Evolutionary conservation across 2,888 invertebrate species (phyloP).

Genomic region (Macropis europaea): DNA sequence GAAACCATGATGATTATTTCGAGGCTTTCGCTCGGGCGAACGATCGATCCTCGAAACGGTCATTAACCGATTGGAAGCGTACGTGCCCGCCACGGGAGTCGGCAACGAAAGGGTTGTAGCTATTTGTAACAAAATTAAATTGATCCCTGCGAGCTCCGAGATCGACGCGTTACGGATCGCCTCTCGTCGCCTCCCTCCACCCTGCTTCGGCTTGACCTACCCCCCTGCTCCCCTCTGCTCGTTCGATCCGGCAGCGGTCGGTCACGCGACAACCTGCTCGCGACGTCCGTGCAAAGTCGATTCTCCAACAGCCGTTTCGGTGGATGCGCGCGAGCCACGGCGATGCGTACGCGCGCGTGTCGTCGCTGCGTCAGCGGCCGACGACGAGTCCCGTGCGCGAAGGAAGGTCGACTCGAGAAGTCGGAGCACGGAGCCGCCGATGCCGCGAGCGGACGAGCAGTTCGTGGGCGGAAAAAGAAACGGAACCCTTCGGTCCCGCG

Average conservation of each 20-base stretch:
- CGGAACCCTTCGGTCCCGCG: slow-evolving; percentile 76
- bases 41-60: slow-evolving; percentile 60
- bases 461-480: no score
- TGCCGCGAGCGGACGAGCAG: slow-evolving; percentile 3
- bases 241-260: background rate
- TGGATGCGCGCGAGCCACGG: no score
- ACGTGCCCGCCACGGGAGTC: slow-evolving; percentile 54
- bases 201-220: no score
- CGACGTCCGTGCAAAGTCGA: no score
- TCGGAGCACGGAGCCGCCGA: background rate
- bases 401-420: no score
- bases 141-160: slow-evolving; percentile 54
- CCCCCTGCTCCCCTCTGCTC: background rate
- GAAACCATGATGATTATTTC: slow-evolving; percentile 61
- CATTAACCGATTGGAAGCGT: slow-evolving; percentile 66
- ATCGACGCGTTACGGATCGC: slow-evolving; percentile 55
- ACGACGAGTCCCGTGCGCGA: no score
- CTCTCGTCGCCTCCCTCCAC: slow-evolving; percentile 40
- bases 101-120: slow-evolving; percentile 61
- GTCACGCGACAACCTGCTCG: no score
- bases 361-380: no score
- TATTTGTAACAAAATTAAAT: slow-evolving; percentile 63
- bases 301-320: no score
- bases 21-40: slow-evolving; percentile 60
- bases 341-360: no score